Evolutionary conservation across 2,113 vertebrate species (phyloP).

Genomic region (Elaphurus davidianus): DNA sequence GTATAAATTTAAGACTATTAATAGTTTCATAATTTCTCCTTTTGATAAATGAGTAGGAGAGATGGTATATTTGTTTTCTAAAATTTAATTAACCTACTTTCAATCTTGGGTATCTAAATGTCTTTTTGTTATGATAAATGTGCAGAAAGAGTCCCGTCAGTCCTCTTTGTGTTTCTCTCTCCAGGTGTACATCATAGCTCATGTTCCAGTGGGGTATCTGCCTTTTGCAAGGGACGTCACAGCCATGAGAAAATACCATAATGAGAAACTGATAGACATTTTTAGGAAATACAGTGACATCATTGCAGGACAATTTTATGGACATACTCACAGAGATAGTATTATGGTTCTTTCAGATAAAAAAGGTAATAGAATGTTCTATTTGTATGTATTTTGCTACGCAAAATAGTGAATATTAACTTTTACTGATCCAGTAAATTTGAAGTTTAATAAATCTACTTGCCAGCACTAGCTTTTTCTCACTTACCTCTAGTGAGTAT

Average conservation of each 20-base stretch:
- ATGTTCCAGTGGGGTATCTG: slow-evolving; percentile 92
- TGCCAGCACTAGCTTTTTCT: background rate
- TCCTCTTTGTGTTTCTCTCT: background rate
- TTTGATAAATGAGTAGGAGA: background rate
- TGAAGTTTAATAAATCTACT: background rate
- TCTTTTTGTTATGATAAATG: background rate
- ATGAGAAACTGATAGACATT: slow-evolving; percentile 90
- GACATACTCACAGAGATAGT: slow-evolving; percentile 95
- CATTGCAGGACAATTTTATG: slow-evolving; percentile 93
- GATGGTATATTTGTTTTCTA: background rate
- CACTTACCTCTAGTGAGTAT: background rate
- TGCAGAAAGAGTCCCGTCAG: background rate
- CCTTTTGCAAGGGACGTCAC: slow-evolving; percentile 83
- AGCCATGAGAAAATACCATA: slow-evolving; percentile 85
- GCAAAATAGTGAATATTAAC: background rate
- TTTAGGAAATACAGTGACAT: slow-evolving; percentile 89
- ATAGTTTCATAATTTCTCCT: background rate
- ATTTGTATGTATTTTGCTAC: background rate
- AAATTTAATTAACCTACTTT: background rate
- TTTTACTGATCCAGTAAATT: background rate
- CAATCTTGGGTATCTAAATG: background rate
- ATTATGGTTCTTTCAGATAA: slow-evolving; percentile 92
- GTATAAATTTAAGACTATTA: background rate
- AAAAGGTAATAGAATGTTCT: slow-evolving; percentile 80
- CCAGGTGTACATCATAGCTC: slow-evolving; percentile 95